Percentiles rank a stretch among this genome's conserved stretches.
These are phyloP conservation scores for Etheostoma perlongum DNA, from an alignment of 2,797 vertebrate species.

Conservation along the genomic window DNA sequence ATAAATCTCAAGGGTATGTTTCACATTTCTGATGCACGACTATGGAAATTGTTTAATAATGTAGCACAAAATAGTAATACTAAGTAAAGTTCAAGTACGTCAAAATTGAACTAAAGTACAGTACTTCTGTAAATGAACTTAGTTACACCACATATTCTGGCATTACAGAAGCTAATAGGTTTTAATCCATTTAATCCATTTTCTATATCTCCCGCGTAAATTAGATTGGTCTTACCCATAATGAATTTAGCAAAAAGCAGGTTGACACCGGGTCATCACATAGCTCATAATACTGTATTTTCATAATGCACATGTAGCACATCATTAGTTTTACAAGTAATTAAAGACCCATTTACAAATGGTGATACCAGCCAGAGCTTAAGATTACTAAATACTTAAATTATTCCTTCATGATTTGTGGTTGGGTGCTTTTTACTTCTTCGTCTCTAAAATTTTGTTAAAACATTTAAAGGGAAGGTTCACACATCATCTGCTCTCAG, in stretches of 20 bases:
- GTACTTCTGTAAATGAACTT: not conserved
- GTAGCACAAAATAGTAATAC: too few species aligned
- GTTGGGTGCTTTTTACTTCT: slow-evolving; percentile 22
- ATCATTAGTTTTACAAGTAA: slow-evolving; percentile 7
- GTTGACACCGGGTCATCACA: not conserved
- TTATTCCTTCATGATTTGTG: slow-evolving; percentile 12
- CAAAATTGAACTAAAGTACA: too few species aligned
- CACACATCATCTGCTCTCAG: not conserved
- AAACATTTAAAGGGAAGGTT: slow-evolving; percentile 28
- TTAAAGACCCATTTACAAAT: slow-evolving; percentile 6
- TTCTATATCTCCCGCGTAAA: not conserved
- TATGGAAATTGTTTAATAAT: slow-evolving; percentile 31
- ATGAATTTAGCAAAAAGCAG: not conserved
- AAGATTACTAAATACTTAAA: slow-evolving; percentile 6
- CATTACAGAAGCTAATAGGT: not conserved
- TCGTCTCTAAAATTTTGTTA: not conserved
- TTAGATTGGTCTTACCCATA: slow-evolving; percentile 6
- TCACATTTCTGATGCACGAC: slow-evolving; percentile 47
- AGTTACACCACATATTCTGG: not conserved
- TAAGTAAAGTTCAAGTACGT: too few species aligned
- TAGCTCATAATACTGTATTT: not conserved
- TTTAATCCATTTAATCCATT: not conserved
- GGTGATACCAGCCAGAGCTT: not conserved
- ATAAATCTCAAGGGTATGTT: slow-evolving; percentile 38
- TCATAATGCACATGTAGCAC: not conserved